Evolutionary conservation across 2,888 invertebrate genomes (phyloP).

Genomic region (Monoplex corrugatus): DNA sequence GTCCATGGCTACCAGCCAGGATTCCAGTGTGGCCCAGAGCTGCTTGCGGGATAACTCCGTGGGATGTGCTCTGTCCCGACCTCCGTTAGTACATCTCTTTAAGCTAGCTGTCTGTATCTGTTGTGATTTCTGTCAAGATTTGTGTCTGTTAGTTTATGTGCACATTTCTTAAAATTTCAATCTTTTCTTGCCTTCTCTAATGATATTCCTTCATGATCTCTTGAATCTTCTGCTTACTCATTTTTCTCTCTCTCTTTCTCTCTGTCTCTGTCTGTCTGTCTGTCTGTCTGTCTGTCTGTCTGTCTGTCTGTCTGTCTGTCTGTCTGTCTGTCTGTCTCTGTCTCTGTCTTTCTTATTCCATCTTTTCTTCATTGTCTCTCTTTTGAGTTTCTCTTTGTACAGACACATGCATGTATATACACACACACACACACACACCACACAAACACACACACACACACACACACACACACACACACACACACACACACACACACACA

Average conservation of each 20-base stretch:
- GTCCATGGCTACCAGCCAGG: not conserved
- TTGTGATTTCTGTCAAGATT: not conserved
- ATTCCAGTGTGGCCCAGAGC: slow-evolving; percentile 34
- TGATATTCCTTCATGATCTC: no score
- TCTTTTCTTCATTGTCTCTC: not conserved
- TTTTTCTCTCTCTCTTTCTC: not conserved
- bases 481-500: no score
- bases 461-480: no score
- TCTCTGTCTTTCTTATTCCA: not conserved
- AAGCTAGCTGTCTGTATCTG: not conserved
- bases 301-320: not conserved
- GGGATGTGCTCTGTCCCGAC: slow-evolving; percentile 54
- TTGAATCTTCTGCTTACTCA: not conserved
- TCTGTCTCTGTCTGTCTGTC: not conserved
- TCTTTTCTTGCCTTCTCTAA: not conserved
- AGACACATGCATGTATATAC: not conserved
- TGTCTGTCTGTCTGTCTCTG: not conserved
- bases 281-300: not conserved
- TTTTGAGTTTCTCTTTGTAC: not conserved
- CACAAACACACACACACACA: no score
- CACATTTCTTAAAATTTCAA: no score
- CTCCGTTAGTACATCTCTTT: slow-evolving; percentile 52
- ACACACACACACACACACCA: no score
- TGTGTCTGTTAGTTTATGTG: not conserved
- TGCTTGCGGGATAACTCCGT: slow-evolving; percentile 52